Conservation (phyloP, 2,797 vertebrate genomes). For the Dendrocincla fuliginosa region DNA sequence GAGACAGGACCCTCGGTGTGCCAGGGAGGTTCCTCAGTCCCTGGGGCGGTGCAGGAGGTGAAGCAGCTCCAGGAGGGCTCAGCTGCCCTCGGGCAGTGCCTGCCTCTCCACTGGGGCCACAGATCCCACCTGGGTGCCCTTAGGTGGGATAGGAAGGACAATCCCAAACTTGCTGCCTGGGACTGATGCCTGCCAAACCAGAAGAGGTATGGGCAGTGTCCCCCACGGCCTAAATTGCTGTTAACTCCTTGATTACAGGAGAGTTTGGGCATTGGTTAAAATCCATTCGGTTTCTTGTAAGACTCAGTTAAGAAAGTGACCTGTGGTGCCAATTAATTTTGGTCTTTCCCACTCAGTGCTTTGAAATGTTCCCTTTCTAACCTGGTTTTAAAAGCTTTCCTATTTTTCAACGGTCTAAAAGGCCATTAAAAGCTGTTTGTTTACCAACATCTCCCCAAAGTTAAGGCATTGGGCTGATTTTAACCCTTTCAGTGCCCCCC, state of each 20-base stretch:
- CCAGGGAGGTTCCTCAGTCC: neutral
- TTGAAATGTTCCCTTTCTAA: neutral
- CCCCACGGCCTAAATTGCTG: neutral
- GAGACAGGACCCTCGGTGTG: neutral
- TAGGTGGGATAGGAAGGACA: neutral
- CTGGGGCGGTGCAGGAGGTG: neutral
- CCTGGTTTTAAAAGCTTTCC: neutral
- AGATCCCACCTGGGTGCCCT: neutral
- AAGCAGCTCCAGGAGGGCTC: neutral
- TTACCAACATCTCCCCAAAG: neutral
- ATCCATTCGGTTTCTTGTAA: neutral
- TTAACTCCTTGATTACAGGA: neutral
- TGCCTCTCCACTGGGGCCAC: accelerated
- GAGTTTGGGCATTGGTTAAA: neutral
- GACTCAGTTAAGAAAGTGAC: neutral
- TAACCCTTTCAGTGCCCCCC: neutral
- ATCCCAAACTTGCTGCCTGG: neutral
- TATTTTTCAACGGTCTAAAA: neutral
- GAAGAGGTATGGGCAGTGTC: neutral
- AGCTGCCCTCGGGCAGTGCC: neutral
- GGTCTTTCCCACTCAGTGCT: neutral
- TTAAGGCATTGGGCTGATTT: neutral
- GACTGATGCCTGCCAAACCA: neutral
- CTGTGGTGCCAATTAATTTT: neutral
- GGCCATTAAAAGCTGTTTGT: neutral